Conservation (phyloP, 2,113 vertebrate species). For the Carettochelys insculpta region DNA sequence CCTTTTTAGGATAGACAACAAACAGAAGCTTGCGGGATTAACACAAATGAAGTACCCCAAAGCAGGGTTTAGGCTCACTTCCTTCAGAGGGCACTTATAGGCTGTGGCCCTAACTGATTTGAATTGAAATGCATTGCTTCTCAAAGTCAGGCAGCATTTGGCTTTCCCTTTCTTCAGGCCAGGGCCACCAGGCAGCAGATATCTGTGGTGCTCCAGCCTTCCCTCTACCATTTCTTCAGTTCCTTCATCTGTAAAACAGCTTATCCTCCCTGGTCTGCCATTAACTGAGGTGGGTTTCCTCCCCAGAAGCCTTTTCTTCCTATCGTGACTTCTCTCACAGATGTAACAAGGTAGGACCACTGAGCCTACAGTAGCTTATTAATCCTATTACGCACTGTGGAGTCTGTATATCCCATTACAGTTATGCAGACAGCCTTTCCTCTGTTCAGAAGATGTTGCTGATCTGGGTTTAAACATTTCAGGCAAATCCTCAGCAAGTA, state of each 20-base stretch:
- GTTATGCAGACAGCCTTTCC: not conserved
- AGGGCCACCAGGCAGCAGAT: not conserved
- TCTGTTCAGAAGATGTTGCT: not conserved
- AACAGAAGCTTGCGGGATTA: not conserved
- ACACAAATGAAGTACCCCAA: not conserved
- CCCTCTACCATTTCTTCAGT: not conserved
- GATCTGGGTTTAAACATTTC: not conserved
- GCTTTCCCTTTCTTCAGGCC: not conserved
- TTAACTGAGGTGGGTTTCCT: not conserved
- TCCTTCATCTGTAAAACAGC: not conserved
- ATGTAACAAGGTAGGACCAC: not conserved
- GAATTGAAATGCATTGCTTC: not conserved
- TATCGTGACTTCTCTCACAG: not conserved
- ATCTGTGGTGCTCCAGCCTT: not conserved
- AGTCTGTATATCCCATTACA: not conserved
- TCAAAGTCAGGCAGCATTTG: no score
- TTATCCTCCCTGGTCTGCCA: not conserved
- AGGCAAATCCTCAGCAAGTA: not conserved
- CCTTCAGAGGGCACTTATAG: not conserved
- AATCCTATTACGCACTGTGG: not conserved
- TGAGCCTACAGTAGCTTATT: not conserved
- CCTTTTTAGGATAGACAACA: not conserved
- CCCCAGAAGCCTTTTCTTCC: not conserved
- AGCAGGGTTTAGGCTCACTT: not conserved
- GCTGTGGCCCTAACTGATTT: not conserved